A percentile compares a stretch with the other conserved stretches of the same genome.
Conservation (phyloP, 30 jellyfish, hydroid and myxozoan genomes). For the Aurelia sp. region DNA sequence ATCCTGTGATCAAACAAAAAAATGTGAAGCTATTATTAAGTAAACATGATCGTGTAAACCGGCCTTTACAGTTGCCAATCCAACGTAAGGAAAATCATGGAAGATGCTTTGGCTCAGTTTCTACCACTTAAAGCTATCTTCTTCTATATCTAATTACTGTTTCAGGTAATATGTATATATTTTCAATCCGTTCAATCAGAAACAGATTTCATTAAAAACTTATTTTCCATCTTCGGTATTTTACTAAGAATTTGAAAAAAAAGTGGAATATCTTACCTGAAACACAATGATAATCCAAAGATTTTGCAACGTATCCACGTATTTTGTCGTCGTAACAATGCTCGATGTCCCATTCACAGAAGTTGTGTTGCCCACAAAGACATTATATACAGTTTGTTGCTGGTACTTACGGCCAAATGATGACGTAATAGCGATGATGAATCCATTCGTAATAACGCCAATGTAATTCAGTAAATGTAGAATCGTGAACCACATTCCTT, state of each 20-base stretch:
- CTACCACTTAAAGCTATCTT: too few relatives aligned
- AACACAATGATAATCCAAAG: constrained; percentile 82
- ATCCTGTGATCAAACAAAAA: too few relatives aligned
- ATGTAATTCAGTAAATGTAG: constrained; percentile 75
- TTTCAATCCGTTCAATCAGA: too few relatives aligned
- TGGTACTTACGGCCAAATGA: constrained; percentile 78
- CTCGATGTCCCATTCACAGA: constrained; percentile 21
- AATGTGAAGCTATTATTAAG: too few relatives aligned
- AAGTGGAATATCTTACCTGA: constrained; percentile 54
- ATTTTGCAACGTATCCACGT: constrained; percentile 56
- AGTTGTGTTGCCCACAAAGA: constrained; percentile 45
- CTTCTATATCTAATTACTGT: too few relatives aligned
- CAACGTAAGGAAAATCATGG: too few relatives aligned
- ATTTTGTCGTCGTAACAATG: constrained; percentile 14
- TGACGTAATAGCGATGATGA: constrained; percentile 78
- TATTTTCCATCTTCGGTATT: background rate
- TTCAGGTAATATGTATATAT: too few relatives aligned
- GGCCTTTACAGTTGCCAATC: too few relatives aligned
- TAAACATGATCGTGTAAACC: too few relatives aligned
- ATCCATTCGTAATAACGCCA: constrained; percentile 89
- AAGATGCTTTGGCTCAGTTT: too few relatives aligned
- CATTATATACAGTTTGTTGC: constrained; percentile 34
- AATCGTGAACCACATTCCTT: constrained; percentile 92
- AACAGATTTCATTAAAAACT: too few relatives aligned
- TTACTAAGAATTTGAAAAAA: background rate